Base-by-base conservation (phyloP, 2,113 vertebrate genomes). In the Glareola pratincola region DNA sequence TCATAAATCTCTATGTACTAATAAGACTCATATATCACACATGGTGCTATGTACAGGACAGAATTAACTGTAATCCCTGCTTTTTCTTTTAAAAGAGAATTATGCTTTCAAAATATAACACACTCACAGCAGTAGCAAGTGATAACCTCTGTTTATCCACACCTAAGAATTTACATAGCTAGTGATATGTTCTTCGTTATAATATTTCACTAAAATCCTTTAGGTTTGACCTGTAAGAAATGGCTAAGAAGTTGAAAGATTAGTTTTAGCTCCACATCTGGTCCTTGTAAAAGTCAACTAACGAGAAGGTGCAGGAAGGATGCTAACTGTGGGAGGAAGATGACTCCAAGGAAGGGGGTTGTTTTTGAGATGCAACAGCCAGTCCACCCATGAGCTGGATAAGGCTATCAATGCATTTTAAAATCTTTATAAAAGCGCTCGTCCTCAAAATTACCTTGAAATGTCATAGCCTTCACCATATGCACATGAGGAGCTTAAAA, bases 1-100 rank as follows among this genome's bases (percentile, higher is more conserved):
- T 85, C 66, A 83, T 85, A 96, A 96, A 94, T 63, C 84, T 75
- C 2, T 90, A 63, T 21, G 18, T 59, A 90, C 47, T 85, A 95
- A 62, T 77, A 85, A 79, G 72, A 57, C 30, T 45, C 76, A 62
- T 80, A 16, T 43, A 75, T 80, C 83, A 84, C 48, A 68, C 36
- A 18, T 4, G 5, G 15, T 60, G 57, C 17, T 50, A 36, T 13
- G 18, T 48, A 36, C 19, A 66, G 32, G 53, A 51, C 45, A 83
- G 64, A 84, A 96, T 90, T 75, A 77, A 54, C 45, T 62, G 30
- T 14, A 86, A 57, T 68, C 53, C 30, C 66, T 66, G 27, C 9
- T 81, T 94, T 88, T 93, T 69, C 18, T 78, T 75, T 72, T 68
- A 21, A 29, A 93, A 94, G 36, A n/a, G 8, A 92, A 94, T 59